Conservation (phyloP, 2,888 invertebrate species). For the Chironomus riparius region DNA sequence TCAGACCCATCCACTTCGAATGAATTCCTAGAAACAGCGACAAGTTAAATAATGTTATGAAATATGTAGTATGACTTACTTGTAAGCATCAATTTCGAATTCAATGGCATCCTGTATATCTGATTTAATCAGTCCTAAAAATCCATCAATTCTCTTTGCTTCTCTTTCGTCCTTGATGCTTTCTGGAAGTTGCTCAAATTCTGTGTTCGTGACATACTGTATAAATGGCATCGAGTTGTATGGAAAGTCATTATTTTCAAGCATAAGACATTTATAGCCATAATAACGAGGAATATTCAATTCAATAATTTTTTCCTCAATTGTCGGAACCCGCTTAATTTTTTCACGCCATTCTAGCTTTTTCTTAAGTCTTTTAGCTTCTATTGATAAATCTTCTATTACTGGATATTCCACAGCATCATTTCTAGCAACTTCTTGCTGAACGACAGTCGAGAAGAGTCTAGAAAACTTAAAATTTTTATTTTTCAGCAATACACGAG, state of each 20-base stretch:
- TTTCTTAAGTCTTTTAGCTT: constrained; percentile 45
- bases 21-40: constrained; percentile 29
- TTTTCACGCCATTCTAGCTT: constrained; percentile 47
- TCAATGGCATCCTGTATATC: constrained; percentile 54
- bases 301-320: constrained; percentile 77
- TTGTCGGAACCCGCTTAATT: constrained; percentile 55
- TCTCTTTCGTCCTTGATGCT: constrained; percentile 46
- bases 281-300: constrained; percentile 75
- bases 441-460: neutral
- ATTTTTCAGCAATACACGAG: neutral
- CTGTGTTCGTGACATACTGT: constrained; percentile 71
- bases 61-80: constrained; percentile 43
- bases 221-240: constrained; percentile 61
- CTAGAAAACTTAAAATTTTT: neutral
- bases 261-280: constrained; percentile 57
- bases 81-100: constrained; percentile 50
- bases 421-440: neutral
- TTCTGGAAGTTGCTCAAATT: constrained; percentile 55
- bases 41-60: constrained; percentile 24
- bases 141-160: constrained; percentile 40
- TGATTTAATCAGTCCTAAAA: constrained; percentile 47
- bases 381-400: constrained; percentile 51
- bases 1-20: constrained; percentile 33
- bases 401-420: constrained; percentile 48
- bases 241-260: constrained; percentile 51